Conservation (phyloP, 2,888 invertebrate species). For the Epirrhoe alternata region DNA sequence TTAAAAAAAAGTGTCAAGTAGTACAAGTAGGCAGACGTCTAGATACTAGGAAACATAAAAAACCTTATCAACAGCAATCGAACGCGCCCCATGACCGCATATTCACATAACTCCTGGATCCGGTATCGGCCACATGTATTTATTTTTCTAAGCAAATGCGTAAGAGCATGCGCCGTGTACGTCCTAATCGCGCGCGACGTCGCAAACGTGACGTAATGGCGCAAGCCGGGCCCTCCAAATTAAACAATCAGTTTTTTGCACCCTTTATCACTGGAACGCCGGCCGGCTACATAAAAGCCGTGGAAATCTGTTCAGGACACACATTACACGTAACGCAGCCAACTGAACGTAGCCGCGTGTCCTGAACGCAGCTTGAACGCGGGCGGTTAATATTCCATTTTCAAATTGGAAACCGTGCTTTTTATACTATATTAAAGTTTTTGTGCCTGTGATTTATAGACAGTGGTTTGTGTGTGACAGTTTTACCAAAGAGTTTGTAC, state of each 20-base stretch:
- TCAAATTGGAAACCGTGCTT: slow-evolving; percentile 44
- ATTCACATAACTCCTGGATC: slow-evolving; percentile 77
- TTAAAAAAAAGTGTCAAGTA: slow-evolving; percentile 10
- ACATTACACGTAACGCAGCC: slow-evolving; percentile 78
- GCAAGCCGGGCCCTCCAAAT: slow-evolving; percentile 68
- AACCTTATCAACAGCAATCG: slow-evolving; percentile 32
- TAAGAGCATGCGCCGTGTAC: slow-evolving; percentile 74
- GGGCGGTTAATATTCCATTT: slow-evolving; percentile 50
- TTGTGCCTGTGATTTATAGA: slow-evolving; percentile 59
- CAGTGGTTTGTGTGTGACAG: slow-evolving; percentile 46
- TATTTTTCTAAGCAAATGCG: slow-evolving; percentile 78
- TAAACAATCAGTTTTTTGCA: slow-evolving; percentile 83
- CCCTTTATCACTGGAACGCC: slow-evolving; percentile 81
- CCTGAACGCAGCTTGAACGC: slow-evolving; percentile 59
- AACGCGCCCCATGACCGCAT: slow-evolving; percentile 48
- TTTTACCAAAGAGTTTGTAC: slow-evolving; percentile 54
- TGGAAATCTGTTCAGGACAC: slow-evolving; percentile 81
- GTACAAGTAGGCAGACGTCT: slow-evolving; percentile 6
- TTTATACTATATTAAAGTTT: slow-evolving; percentile 32
- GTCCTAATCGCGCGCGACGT: slow-evolving; percentile 71
- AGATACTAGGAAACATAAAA: slow-evolving; percentile 30
- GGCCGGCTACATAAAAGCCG: slow-evolving; percentile 78
- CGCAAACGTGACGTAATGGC: slow-evolving; percentile 75
- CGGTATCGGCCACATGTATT: slow-evolving; percentile 78
- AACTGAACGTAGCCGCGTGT: slow-evolving; percentile 74